Percentiles rank a stretch among this genome's conserved stretches.
phyloP scores from a whole-genome alignment of 2,113 vertebrate genomes.

The Megaptera novaeangliae region DNA sequence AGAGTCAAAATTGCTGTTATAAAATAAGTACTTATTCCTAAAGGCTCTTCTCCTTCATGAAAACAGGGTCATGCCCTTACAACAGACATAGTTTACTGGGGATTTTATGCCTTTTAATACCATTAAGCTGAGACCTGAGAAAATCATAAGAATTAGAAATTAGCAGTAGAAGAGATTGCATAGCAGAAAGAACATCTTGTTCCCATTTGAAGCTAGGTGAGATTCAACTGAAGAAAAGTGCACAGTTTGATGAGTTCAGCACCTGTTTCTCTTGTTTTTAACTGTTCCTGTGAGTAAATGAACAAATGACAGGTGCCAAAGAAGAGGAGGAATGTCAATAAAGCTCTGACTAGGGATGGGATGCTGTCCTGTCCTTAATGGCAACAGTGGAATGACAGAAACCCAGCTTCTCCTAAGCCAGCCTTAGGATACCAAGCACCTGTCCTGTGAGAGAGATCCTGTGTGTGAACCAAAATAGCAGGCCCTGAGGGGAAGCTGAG shows the following conservation, averaged over 20 bases:
- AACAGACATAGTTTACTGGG: not conserved
- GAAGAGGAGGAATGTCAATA: not conserved
- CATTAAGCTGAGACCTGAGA: not conserved
- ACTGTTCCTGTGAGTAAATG: constrained; percentile 52
- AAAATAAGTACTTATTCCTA: not conserved
- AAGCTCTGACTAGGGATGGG: not conserved
- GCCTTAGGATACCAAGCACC: too few species aligned
- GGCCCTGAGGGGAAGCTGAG: not conserved
- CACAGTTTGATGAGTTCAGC: constrained; percentile 56
- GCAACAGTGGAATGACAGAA: not conserved
- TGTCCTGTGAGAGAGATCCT: not conserved
- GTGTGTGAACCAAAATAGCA: not conserved
- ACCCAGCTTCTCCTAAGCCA: not conserved
- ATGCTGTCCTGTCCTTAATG: not conserved
- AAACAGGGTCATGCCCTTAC: not conserved
- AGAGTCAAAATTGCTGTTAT: not conserved
- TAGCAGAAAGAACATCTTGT: constrained; percentile 56
- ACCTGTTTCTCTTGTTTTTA: constrained; percentile 65
- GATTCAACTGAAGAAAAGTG: constrained; percentile 67
- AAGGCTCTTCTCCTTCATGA: not conserved
- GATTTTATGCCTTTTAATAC: not conserved
- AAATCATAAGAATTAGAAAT: not conserved
- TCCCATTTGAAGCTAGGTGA: constrained; percentile 64
- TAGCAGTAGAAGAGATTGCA: constrained; percentile 47
- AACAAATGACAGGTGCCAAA: constrained; percentile 34